Evolutionary conservation across 2,113 vertebrate genomes (phyloP).

Genomic region (Acinonyx jubatus): DNA sequence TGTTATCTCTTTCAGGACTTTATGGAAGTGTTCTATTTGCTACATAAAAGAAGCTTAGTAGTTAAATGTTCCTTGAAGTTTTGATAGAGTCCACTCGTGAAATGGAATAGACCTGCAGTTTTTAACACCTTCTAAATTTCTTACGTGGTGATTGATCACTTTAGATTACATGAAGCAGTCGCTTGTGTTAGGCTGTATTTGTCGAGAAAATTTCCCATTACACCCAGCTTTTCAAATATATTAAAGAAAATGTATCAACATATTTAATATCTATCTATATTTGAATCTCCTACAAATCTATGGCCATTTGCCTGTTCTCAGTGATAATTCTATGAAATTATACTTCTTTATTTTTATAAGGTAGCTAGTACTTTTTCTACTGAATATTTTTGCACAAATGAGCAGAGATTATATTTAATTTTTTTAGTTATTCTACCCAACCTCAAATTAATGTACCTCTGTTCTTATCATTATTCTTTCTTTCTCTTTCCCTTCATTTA

Average conservation of each 20-base stretch:
- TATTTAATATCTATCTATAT: background rate
- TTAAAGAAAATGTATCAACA: background rate
- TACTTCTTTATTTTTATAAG: background rate
- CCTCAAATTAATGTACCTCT: background rate
- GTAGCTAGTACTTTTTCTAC: background rate
- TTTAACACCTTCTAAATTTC: background rate
- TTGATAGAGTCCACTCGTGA: constrained; percentile 18
- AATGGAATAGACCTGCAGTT: background rate
- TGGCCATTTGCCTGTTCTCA: background rate
- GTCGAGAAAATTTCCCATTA: background rate
- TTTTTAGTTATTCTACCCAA: background rate
- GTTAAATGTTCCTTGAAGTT: constrained; percentile 24
- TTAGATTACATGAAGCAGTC: background rate
- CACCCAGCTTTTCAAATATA: background rate
- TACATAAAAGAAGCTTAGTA: background rate
- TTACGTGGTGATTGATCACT: background rate
- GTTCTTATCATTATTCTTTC: background rate
- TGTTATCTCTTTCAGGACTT: background rate
- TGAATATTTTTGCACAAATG: background rate
- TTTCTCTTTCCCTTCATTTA: background rate
- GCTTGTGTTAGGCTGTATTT: background rate
- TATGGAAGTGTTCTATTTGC: constrained; percentile 20
- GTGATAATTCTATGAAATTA: background rate
- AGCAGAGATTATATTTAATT: background rate
- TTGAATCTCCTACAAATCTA: background rate